Conservation (phyloP, 2,113 vertebrate species). For the Cryptotis parvus region DNA sequence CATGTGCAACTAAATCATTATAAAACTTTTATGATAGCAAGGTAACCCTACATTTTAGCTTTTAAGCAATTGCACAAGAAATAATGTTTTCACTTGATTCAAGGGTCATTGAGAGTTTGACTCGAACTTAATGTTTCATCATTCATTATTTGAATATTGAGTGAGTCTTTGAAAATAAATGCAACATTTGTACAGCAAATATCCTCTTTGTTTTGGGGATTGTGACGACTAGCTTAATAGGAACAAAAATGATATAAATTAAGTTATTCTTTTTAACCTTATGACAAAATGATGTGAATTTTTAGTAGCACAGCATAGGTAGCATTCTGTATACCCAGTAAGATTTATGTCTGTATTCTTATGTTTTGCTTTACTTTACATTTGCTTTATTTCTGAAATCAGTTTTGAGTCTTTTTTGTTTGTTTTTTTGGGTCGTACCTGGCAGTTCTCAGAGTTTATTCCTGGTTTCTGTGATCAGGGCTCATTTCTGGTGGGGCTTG, state of each 20-base stretch:
- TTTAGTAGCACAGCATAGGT: too few relatives aligned
- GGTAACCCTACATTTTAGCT: background rate
- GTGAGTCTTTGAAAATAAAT: constrained; percentile 17
- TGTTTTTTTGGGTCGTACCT: too few relatives aligned
- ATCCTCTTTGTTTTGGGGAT: background rate
- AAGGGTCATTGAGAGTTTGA: background rate
- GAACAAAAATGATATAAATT: constrained; percentile 7
- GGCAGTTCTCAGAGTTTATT: too few relatives aligned
- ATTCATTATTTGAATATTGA: background rate
- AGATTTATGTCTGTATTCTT: too few relatives aligned
- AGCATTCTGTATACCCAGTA: too few relatives aligned
- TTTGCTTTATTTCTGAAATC: too few relatives aligned
- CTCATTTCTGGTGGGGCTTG: too few relatives aligned
- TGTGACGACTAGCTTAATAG: background rate
- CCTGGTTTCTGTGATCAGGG: too few relatives aligned
- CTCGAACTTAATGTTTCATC: background rate
- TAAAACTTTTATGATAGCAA: constrained; percentile 30
- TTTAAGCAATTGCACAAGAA: background rate
- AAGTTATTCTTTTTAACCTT: background rate
- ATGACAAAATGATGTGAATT: background rate
- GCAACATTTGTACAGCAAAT: background rate
- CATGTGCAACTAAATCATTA: constrained; percentile 21
- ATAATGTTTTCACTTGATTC: background rate
- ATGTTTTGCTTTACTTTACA: too few relatives aligned
- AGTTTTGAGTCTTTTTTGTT: too few relatives aligned